phyloP scores from a whole-genome alignment of 1,140 invertebrate genomes.

The Drosophila takahashii region DNA sequence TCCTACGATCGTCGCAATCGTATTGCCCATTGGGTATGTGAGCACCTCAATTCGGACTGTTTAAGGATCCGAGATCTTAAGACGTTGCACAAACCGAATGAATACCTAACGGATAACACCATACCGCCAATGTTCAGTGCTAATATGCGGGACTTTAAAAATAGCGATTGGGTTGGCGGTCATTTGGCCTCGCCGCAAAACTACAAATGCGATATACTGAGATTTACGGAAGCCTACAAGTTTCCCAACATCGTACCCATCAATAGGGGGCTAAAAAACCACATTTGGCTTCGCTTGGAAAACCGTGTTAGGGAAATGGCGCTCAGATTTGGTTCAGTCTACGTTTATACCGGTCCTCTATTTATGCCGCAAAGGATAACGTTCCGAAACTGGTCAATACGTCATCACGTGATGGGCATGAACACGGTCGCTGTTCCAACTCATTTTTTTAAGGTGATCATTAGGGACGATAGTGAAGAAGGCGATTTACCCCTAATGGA shows the following conservation, averaged over 20 bases:
- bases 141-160: constrained; percentile 91
- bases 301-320: constrained; percentile 93
- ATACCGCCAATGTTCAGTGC: constrained; percentile 95
- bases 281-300: constrained; percentile 96
- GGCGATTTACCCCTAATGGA: constrained; percentile 92
- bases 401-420: constrained; percentile 97
- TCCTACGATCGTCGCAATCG: constrained; percentile 96
- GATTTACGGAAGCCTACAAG: constrained; percentile 91
- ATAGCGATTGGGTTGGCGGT: constrained; percentile 90
- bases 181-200: constrained; percentile 91
- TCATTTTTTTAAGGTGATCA: constrained; percentile 98
- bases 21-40: constrained; percentile 98
- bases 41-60: constrained; percentile 91
- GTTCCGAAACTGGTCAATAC: constrained; percentile 96
- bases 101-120: constrained; percentile 94
- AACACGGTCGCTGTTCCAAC: constrained; percentile 99
- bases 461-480: constrained; percentile 87
- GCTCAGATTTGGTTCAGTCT: constrained; percentile 93
- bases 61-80: constrained; percentile 87
- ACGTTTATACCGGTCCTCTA: constrained; percentile 97
- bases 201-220: constrained; percentile 92
- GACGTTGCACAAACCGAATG: constrained; percentile 91
- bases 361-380: constrained; percentile 94
- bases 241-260: constrained; percentile 99
- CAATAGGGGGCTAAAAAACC: constrained; percentile 96